These are phyloP conservation scores for Hylaeus volcanicus DNA, from an alignment of 1,140 invertebrate genomes.

Conservation along the genomic window DNA sequence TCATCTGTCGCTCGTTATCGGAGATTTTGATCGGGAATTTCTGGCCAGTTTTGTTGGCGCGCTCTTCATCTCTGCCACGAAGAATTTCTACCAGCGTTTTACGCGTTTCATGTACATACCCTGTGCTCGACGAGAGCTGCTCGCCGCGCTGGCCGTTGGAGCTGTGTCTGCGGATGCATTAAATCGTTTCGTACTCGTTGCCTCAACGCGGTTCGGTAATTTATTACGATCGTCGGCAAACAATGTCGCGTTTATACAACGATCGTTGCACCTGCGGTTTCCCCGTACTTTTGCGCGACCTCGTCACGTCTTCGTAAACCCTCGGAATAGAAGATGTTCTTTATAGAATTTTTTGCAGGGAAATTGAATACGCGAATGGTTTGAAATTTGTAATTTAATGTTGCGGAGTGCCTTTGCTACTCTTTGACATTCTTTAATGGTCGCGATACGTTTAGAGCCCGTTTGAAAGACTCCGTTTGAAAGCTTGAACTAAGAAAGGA, in stretches of 20 bases:
- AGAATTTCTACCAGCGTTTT: background rate
- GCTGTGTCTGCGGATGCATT: background rate
- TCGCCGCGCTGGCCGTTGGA: background rate
- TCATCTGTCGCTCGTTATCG: no score
- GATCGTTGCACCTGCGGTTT: background rate
- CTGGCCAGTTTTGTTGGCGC: no score
- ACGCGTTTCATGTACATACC: background rate
- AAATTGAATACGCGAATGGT: no score
- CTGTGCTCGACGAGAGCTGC: slow-evolving; percentile 16
- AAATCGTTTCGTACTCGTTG: slow-evolving; percentile 16
- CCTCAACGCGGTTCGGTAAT: background rate
- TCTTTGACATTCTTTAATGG: no score
- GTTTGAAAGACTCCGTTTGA: no score
- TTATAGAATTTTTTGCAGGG: no score
- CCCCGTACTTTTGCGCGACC: background rate
- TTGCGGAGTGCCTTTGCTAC: no score
- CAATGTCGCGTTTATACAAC: background rate
- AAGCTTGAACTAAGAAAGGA: no score
- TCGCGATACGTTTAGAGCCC: no score
- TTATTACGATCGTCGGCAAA: background rate
- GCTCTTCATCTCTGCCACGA: background rate
- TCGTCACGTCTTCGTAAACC: background rate
- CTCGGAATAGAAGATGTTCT: no score
- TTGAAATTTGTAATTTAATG: no score
- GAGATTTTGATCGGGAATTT: no score